Percentiles rank a stretch among this genome's conserved stretches.
Evolutionary conservation across 2,113 vertebrate genomes (phyloP).

Genomic region (Mus spicilegus): DNA sequence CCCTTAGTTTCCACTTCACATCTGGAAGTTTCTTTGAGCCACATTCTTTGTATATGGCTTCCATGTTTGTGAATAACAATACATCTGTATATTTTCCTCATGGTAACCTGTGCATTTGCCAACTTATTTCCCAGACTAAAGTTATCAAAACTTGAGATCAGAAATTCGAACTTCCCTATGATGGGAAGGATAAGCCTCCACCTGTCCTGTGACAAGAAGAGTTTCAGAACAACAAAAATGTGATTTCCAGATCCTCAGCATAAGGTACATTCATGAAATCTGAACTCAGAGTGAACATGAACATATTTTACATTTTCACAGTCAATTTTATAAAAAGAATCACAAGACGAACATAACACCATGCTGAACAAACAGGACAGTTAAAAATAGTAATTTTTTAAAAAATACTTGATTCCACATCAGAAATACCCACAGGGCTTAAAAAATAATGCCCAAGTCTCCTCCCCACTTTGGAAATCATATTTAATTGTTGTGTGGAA

Average conservation of each 20-base stretch:
- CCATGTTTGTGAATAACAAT: not conserved
- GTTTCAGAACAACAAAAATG: constrained; percentile 5
- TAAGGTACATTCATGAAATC: constrained; percentile 2
- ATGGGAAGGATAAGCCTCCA: not conserved
- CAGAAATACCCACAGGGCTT: constrained; percentile 5
- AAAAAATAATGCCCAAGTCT: not conserved
- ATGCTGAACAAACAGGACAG: not conserved
- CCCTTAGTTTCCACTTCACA: no score
- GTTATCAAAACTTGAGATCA: not conserved
- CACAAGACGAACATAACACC: not conserved
- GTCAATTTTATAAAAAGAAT: constrained; percentile 28
- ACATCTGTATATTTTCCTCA: not conserved
- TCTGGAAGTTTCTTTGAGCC: not conserved
- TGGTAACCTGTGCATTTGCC: not conserved
- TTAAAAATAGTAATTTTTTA: not conserved
- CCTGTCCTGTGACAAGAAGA: not conserved
- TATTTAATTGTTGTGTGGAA: not conserved
- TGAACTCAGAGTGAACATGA: not conserved
- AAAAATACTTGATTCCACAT: not conserved
- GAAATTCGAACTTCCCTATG: not conserved
- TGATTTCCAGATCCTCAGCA: not conserved
- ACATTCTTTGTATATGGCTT: not conserved
- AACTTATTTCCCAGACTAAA: not conserved
- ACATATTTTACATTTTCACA: constrained; percentile 34
- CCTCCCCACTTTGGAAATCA: not conserved